Conservation (phyloP, 1,140 invertebrate genomes). For the Drosophila ironensis region DNA sequence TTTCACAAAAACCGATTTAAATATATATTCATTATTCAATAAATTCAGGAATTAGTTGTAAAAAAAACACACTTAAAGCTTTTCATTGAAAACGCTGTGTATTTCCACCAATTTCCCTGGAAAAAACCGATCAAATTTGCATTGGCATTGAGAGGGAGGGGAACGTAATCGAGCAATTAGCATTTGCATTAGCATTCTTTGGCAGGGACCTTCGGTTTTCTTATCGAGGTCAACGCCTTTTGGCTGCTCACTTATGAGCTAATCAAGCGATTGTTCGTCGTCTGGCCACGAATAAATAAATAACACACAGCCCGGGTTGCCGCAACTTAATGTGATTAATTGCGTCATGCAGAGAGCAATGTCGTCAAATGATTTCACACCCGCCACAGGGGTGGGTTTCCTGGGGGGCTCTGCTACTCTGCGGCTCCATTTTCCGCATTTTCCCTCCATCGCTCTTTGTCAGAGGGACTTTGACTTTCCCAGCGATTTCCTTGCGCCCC, state of each 20-base stretch:
- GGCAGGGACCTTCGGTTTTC: not conserved
- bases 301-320: conserved; percentile 7
- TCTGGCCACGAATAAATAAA: conserved; percentile 41
- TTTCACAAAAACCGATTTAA: too few relatives aligned
- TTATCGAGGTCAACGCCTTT: conserved; percentile 35
- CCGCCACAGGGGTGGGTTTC: conserved; percentile 21
- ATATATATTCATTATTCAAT: too few relatives aligned
- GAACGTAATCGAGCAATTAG: conserved; percentile 18
- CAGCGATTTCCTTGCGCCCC: not conserved
- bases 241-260: conserved; percentile 38
- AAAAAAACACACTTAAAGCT: too few relatives aligned
- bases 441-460: conserved; percentile 35
- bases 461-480: not conserved
- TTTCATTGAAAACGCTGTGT: too few relatives aligned
- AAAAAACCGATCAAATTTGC: too few relatives aligned
- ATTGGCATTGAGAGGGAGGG: too few relatives aligned
- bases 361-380: conserved; percentile 75
- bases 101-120: too few relatives aligned
- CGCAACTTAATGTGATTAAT: conserved; percentile 71
- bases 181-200: conserved; percentile 8
- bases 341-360: conserved; percentile 63
- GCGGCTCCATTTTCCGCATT: not conserved
- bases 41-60: too few relatives aligned
- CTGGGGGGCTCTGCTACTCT: not conserved
- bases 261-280: conserved; percentile 24